A percentile compares a stretch with the other conserved stretches of the same genome.
These are phyloP conservation scores for Drosophila bocki DNA, from an alignment of 1,140 invertebrate genomes.

Conservation along the genomic window DNA sequence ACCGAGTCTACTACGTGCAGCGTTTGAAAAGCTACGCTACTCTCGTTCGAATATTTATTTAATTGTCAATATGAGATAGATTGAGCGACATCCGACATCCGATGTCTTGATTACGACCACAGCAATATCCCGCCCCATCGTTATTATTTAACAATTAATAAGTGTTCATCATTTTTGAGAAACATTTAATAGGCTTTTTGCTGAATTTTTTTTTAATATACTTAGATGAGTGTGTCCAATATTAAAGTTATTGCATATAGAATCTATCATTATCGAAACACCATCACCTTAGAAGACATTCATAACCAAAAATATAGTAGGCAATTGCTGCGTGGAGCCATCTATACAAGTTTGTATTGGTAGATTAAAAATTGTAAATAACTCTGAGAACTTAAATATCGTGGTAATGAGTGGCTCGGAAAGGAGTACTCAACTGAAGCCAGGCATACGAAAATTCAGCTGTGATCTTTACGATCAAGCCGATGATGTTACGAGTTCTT, in stretches of 20 bases:
- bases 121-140: too few species aligned
- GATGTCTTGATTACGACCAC: neutral
- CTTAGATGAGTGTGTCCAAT: conserved; percentile 3
- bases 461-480: neutral
- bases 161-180: neutral
- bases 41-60: neutral
- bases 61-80: neutral
- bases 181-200: neutral
- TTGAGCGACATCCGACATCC: neutral
- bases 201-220: neutral
- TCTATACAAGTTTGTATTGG: neutral
- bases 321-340: neutral
- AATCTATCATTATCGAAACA: neutral
- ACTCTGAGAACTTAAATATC: neutral
- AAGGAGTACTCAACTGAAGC: neutral
- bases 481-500: neutral
- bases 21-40: too few species aligned
- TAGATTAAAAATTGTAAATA: neutral
- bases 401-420: neutral
- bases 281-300: neutral
- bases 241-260: conserved; percentile 2
- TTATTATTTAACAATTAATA: neutral
- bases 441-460: too few species aligned
- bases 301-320: neutral
- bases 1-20: too few species aligned